Evolutionary conservation across 2,797 vertebrate genomes (phyloP), one percentile per base, ranked within the genome.

Genomic region (Molossus alvarezi): DNA sequence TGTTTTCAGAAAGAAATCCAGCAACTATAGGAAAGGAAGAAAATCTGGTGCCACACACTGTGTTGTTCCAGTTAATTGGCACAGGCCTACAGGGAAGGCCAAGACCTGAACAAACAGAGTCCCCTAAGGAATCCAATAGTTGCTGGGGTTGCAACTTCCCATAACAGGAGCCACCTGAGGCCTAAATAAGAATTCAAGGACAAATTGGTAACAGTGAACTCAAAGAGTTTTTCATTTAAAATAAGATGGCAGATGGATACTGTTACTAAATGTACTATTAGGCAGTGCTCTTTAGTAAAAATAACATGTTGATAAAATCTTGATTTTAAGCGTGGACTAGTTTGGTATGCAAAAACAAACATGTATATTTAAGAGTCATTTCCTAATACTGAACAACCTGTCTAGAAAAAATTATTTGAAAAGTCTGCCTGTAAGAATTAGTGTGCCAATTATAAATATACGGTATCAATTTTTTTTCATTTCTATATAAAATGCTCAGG

Each of bases 1-100:
- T 97, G 86, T 91, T 96, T 98, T 97, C 88, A 95, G 90, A 97
- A 93, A 92, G 55, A 27, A 97, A 71, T 97, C 18, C 84, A 97
- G 58, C 73, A 92, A 62, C 60, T 95, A 87, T 94, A 97, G 71
- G 51, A 82, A 72, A 25, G 91, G 23, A 93, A 79, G 73, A 93
- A 93, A 97, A 80, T 91, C 71, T 93, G 71, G 69, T 97, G 83
- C 77, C 91, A 57, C 45, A 55, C 90, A 81, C 88, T 97, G 85
- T 90, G 86, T 92, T 18, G 25, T 97, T 93, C 80, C 71, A 89
- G 62, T 97, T 97, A 95, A 97, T 97, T 97, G 96, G 89, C 92
- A 96, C 69, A 90, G 95, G 58, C 80, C 89, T 84, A 33, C 90
- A 71, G 27, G 88, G 92, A 97, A 95, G 58, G 87, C 92, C 20